Evolutionary conservation across 1,140 invertebrate genomes (phyloP).

Genomic region (Chelonus insularis): DNA sequence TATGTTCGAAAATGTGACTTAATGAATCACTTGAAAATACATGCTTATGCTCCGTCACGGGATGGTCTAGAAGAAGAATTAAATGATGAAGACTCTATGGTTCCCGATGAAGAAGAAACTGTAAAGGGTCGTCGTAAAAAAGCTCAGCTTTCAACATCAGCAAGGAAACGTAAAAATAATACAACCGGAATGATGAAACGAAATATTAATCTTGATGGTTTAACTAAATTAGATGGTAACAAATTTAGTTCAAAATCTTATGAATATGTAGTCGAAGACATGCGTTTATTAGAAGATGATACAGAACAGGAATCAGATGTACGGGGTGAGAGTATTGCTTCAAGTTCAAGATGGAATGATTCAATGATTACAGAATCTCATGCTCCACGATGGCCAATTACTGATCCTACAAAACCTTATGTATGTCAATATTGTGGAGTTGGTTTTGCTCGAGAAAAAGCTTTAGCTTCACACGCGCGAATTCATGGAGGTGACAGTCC

Average conservation of each 20-base stretch:
- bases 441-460: constrained; percentile 78
- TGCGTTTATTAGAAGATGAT: constrained; percentile 56
- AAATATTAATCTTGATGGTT: constrained; percentile 28
- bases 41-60: constrained; percentile 70
- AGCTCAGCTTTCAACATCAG: constrained; percentile 45
- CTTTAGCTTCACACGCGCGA: constrained; percentile 71
- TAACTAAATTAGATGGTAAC: constrained; percentile 38
- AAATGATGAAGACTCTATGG: constrained; percentile 56
- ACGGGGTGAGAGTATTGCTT: constrained; percentile 57
- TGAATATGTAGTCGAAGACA: constrained; percentile 58
- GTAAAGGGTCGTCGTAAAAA: constrained; percentile 56
- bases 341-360: constrained; percentile 49
- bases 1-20: constrained; percentile 77
- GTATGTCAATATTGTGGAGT: constrained; percentile 80
- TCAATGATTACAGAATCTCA: constrained; percentile 44
- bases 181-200: constrained; percentile 38
- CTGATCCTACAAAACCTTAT: constrained; percentile 75
- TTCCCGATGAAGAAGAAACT: constrained; percentile 50
- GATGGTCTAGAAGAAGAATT: constrained; percentile 59
- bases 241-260: constrained; percentile 52
- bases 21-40: constrained; percentile 80
- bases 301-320: constrained; percentile 42
- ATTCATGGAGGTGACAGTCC: constrained; percentile 76
- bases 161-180: constrained; percentile 51
- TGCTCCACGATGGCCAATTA: constrained; percentile 63